Evolutionary conservation across 2,113 vertebrate genomes (phyloP), one percentile per base, ranked within the genome.

Genomic region (Arvicanthis niloticus): DNA sequence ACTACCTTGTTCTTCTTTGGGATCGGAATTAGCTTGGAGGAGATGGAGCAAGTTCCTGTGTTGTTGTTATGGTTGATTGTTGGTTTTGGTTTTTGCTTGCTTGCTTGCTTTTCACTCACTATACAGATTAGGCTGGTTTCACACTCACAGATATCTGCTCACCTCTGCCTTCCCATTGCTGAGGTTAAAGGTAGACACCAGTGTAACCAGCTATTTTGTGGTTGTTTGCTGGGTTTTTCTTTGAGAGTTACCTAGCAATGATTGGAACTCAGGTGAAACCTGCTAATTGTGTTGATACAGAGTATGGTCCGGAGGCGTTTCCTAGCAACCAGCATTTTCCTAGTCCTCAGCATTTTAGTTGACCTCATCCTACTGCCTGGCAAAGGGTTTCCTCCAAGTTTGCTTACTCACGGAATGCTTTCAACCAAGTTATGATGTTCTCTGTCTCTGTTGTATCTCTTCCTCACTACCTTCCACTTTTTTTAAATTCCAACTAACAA

Each of bases 171-270:
- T 42, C 5, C 22, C 13, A 29, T 15, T 16, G 7, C 21, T 84
- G 37, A 13, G 24, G 4, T 42, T 42, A 37, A 40, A 60, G 80
- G 22, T 8, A 42, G 34, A 26, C n/a, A 40, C 53, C 37, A 29
- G 48, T 82, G 58, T 76, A 65, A n/a, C 56, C 87, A 80, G 92
- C 75, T 70, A n/a, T 29, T 62, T 62, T 62, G 45, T 75, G 24
- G 80, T 60, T 82, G 58, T 17, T 84, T 84, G 22, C 65, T 31
- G 65, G 65, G 4, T 87, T 94, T 84, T 68, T 16, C 12, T 94
- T 94, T 78, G 88, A 91, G 86, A 65, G 95, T 97, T 98, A 97
- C 98, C 77, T 97, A 97, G 97, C 93, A 97, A 96, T 97, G 72
- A 92, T 88, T 82, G 70, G 81, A 96, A 93, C 96, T 96, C 78